Evolutionary conservation across 2,797 vertebrate genomes (phyloP), one percentile per base, ranked within the genome.

Genomic region (Lerista edwardsae): DNA sequence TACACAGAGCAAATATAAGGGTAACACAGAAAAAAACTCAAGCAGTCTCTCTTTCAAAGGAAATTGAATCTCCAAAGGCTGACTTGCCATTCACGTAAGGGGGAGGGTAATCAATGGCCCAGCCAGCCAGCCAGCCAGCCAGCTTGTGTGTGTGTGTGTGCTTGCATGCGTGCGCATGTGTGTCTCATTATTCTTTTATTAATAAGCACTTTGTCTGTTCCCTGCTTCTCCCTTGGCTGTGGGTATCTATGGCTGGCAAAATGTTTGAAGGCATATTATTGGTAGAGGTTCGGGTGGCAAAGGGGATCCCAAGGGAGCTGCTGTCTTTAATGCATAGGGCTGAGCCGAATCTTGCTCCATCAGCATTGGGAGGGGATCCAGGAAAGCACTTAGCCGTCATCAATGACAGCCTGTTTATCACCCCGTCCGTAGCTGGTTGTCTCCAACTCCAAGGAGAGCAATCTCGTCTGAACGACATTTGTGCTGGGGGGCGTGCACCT

Each of bases 311-410:
- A 79, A 67, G 87, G 84, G 89, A 90, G 88, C 89, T 74, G 83
- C 84, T 82, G 73, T 83, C 71, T 82, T 77, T 47, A 61, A 84
- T 83, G 87, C 87, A 55, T 64, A 83, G 31, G 29, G 36, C 29
- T 19, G 75, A 65, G 76, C 62, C 82, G 79, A 79, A 62, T 84
- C 73, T 57, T 31, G 84, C 82, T 75, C 85, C 62, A 64, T 92
- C 92, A 92, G 91, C 92, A 84, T 19, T 79, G 91, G 93, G 93
- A 89, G 31, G 39, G 59, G 73, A 80, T 88, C 93, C 94, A 94
- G 83, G 85, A 93, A 92, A 74, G 59, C 91, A 92, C 91, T 94
- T 89, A 93, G 90, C 77, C 67, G 29, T 81, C 68, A 68, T 86
- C 84, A 90, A 86, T 75, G 78, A 2, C 1, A 11, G 88, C 83